phyloP scores from a whole-genome alignment of 2,797 vertebrate genomes.

The Pseudochromis fuscus region DNA sequence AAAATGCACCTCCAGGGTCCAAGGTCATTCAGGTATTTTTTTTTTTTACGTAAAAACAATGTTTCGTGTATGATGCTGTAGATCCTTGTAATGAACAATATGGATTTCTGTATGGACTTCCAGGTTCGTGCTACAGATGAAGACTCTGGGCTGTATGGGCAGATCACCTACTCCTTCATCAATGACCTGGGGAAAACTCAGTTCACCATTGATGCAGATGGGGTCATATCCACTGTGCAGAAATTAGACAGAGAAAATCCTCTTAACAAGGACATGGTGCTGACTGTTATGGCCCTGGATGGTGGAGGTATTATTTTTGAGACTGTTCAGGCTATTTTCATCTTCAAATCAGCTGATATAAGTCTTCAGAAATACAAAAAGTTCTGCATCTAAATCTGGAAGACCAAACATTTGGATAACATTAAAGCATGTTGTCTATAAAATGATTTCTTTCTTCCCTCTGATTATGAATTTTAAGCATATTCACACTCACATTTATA shows the following conservation, averaged over 20 bases:
- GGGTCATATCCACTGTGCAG: conserved; percentile 90
- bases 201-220: conserved; percentile 90
- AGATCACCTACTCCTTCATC: conserved; percentile 92
- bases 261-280: conserved; percentile 91
- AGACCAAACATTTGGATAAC: not conserved
- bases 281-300: conserved; percentile 96
- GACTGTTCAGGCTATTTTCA: not conserved
- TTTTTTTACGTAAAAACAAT: not conserved
- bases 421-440: conserved; percentile 13
- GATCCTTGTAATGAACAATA: not conserved
- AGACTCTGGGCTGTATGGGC: conserved; percentile 90
- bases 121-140: conserved; percentile 90
- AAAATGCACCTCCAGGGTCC: conserved; percentile 89
- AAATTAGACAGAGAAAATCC: conserved; percentile 93
- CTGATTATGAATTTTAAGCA: not conserved
- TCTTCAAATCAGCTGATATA: conserved; percentile 13
- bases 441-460: conserved; percentile 2
- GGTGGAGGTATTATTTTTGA: conserved; percentile 85
- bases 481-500: not conserved
- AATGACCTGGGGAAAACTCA: conserved; percentile 94
- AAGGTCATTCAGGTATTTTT: conserved; percentile 87
- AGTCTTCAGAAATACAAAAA: not conserved
- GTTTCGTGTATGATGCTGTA: not conserved
- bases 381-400: not conserved
- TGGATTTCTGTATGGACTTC: conserved; percentile 15